These are phyloP conservation scores for Drosophila nikananu DNA, from an alignment of 1,140 invertebrate species.

Conservation along the genomic window DNA sequence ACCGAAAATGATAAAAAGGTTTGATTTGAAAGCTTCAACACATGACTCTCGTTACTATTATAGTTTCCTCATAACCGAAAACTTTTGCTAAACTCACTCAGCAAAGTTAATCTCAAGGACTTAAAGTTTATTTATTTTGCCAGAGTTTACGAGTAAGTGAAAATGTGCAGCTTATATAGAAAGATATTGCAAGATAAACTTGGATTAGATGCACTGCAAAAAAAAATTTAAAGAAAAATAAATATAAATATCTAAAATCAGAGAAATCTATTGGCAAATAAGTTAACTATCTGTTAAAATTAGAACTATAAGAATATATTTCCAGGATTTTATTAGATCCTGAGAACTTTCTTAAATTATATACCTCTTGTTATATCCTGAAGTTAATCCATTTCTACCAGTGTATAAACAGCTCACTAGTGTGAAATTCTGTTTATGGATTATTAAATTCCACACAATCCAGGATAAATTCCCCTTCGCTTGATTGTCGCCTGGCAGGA, in stretches of 20 bases:
- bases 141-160: conserved; percentile 15
- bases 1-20: background rate
- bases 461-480: background rate
- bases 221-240: background rate
- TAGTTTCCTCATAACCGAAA: conserved; percentile 19
- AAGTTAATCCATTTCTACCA: background rate
- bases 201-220: background rate
- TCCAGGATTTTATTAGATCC: background rate
- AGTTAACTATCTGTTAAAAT: too few relatives aligned
- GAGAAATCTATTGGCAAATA: too few relatives aligned
- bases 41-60: conserved; percentile 14
- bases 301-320: too few relatives aligned
- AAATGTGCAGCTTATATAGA: conserved; percentile 12
- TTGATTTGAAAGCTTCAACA: conserved; percentile 1
- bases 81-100: conserved; percentile 4
- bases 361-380: too few relatives aligned
- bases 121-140: conserved; percentile 12
- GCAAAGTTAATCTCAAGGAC: conserved; percentile 14
- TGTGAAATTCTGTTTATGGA: conserved; percentile 10
- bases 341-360: too few relatives aligned
- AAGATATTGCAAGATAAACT: conserved; percentile 1
- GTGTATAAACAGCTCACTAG: background rate
- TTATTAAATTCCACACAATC: conserved; percentile 31
- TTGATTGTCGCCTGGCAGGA: conserved; percentile 24
- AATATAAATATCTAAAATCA: background rate